Evolutionary conservation across 2,888 invertebrate species (phyloP).

Genomic region (Frankliniella intonsa): DNA sequence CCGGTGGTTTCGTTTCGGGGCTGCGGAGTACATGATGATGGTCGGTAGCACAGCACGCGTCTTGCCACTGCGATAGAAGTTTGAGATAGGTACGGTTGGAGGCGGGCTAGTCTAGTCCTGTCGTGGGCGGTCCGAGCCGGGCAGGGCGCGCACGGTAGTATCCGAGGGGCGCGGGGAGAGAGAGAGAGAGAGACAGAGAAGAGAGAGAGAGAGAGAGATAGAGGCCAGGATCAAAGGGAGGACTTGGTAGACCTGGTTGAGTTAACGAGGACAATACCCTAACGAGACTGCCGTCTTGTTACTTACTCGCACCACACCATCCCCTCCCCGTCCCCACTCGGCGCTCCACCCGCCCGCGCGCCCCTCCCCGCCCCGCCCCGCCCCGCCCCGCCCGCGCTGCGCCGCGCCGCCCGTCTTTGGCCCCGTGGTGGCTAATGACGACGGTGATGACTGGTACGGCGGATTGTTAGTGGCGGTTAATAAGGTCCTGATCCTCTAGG

Average conservation of each 20-base stretch:
- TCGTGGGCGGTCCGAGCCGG: neutral
- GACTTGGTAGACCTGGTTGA: slow-evolving; percentile 22
- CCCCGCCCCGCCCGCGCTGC: neutral
- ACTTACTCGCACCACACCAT: neutral
- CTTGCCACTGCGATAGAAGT: no score
- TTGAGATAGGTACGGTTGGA: no score
- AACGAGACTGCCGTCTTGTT: slow-evolving; percentile 18
- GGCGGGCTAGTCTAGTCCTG: no score
- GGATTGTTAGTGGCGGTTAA: slow-evolving; percentile 10
- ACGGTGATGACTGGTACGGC: neutral
- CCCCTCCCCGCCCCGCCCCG: neutral
- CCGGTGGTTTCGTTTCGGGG: no score
- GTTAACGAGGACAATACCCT: slow-evolving; percentile 26
- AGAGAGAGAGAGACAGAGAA: neutral
- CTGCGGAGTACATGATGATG: no score
- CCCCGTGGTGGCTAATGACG: neutral
- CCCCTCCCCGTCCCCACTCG: neutral
- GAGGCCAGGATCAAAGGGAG: slow-evolving; percentile 13
- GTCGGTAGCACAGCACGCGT: no score
- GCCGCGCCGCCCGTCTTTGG: neutral
- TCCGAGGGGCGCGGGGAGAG: neutral
- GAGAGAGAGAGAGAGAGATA: neutral
- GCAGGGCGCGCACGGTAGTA: neutral
- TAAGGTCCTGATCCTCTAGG: neutral
- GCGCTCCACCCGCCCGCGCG: neutral